These are phyloP conservation scores for Meganola albula DNA, from an alignment of 2,888 invertebrate species.

Conservation along the genomic window DNA sequence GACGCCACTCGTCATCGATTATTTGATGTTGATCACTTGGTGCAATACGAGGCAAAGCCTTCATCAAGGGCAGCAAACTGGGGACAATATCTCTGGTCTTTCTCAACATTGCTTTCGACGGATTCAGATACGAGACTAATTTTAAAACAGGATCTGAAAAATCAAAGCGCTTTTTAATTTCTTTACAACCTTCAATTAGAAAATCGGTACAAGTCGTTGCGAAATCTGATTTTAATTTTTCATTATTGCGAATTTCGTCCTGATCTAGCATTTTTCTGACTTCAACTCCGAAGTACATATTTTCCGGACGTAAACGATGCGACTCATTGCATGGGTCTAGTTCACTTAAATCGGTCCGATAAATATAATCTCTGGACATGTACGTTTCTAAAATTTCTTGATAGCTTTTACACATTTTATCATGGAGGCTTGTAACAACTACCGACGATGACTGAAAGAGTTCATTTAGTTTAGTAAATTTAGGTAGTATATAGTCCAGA, in stretches of 20 bases:
- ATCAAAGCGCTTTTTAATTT: slow-evolving; percentile 9
- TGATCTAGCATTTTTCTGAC: too few relatives aligned
- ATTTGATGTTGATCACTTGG: slow-evolving; percentile 9
- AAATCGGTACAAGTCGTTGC: slow-evolving; percentile 1
- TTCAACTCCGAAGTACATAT: too few relatives aligned
- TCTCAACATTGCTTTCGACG: slow-evolving; percentile 8
- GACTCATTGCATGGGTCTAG: too few relatives aligned
- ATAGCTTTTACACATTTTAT: too few relatives aligned
- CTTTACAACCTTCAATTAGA: slow-evolving; percentile 8
- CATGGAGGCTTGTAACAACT: slow-evolving; percentile 4
- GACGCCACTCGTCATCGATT: slow-evolving; percentile 11
- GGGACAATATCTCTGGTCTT: slow-evolving; percentile 9
- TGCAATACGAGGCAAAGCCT: slow-evolving; percentile 11
- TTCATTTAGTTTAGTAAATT: slow-evolving; percentile 9
- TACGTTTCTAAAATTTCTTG: too few relatives aligned
- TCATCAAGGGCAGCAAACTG: slow-evolving; percentile 10
- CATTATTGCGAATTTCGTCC: too few relatives aligned
- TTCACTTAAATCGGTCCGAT: too few relatives aligned
- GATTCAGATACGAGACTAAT: slow-evolving; percentile 9
- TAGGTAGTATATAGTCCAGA: slow-evolving; percentile 7
- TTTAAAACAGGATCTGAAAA: slow-evolving; percentile 8
- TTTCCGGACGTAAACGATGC: too few relatives aligned
- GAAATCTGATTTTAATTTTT: too few relatives aligned
- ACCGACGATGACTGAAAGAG: slow-evolving; percentile 7
- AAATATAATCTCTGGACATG: too few relatives aligned